Base-by-base conservation (phyloP, 2,888 invertebrate genomes). In the Luperina testacea region DNA sequence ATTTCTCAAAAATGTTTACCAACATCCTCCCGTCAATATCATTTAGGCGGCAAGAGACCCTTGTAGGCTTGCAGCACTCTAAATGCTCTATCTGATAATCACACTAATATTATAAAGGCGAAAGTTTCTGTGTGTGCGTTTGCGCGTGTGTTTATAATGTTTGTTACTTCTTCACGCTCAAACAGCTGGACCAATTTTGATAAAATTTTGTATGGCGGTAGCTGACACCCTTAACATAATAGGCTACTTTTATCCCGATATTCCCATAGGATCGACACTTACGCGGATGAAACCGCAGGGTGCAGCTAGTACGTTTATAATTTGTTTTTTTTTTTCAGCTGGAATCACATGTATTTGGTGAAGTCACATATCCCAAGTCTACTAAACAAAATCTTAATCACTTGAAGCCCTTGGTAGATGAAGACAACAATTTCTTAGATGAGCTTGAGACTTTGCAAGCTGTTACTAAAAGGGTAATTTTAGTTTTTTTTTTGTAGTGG, bases 351-450 rank as follows among this genome's bases (percentile, higher is more conserved):
- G 90, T 94, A 0, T 96, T 97, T 93, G 97, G 96, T 63, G 90
- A 93, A 24, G 88, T 96, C 15, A 84, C 84, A 61, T 90, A 92
- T 24, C 91, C 94, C 1, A 95, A 95, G 82, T 88, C 92, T 3
- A 69, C 88, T 0, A 96, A 96, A 80, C 89, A 90, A 77, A 82
- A 91, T 5, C 85, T 94, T 51, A 90, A 92, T 51, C 92, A 96
- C 83, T 90, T 97, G 80, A 97, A 97, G 85, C 86, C 88, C 59
- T 90, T 91, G 17, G 92, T 97, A 61, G 97, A 97, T 38, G 98
- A 97, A 90, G 98, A 98, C 89, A 94, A 95, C 27, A 97, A 97
- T 83, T 98, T 98, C 92, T 91, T 98, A 13, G 96, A 96, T 84
- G 98, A 98, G 93, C 93, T 98, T 27, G 97, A 97, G 85, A 92